Percentiles rank a stretch among this genome's conserved stretches.
Evolutionary conservation across 2,113 vertebrate species (phyloP).

Genomic region (Psittacula cyanocephala): DNA sequence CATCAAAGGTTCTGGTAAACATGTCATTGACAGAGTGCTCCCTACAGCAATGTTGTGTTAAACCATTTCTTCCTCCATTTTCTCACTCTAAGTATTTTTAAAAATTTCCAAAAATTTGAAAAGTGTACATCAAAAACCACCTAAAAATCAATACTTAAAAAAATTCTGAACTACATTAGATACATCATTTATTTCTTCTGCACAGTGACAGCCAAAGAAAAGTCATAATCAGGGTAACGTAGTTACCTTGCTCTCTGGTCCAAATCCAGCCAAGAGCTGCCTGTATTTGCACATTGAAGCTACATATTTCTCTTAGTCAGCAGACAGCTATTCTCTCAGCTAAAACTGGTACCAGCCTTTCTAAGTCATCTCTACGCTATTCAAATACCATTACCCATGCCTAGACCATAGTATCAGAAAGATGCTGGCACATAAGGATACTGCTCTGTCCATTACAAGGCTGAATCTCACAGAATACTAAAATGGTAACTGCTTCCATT

Average conservation of each 20-base stretch:
- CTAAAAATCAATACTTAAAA: neutral
- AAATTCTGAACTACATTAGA: neutral
- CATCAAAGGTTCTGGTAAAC: neutral
- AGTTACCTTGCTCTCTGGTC: neutral
- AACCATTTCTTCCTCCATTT: neutral
- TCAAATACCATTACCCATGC: neutral
- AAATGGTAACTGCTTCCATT: neutral
- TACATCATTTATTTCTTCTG: neutral
- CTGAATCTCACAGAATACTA: neutral
- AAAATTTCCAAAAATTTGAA: neutral
- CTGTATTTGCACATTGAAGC: neutral
- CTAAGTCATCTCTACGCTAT: neutral
- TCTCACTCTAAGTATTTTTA: neutral
- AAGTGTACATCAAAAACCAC: neutral
- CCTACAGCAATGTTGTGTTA: neutral
- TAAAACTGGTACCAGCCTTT: neutral
- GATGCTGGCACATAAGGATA: fast-evolving
- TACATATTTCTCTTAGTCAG: neutral
- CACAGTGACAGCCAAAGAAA: neutral
- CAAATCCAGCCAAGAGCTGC: neutral
- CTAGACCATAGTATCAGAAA: neutral
- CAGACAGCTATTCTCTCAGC: neutral
- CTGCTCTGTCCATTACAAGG: neutral
- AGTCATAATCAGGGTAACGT: neutral
- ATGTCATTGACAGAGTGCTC: neutral